A percentile compares a stretch with the other conserved stretches of the same genome.
phyloP scores from a whole-genome alignment of 1,140 invertebrate species.

The Drosophila asahinai region DNA sequence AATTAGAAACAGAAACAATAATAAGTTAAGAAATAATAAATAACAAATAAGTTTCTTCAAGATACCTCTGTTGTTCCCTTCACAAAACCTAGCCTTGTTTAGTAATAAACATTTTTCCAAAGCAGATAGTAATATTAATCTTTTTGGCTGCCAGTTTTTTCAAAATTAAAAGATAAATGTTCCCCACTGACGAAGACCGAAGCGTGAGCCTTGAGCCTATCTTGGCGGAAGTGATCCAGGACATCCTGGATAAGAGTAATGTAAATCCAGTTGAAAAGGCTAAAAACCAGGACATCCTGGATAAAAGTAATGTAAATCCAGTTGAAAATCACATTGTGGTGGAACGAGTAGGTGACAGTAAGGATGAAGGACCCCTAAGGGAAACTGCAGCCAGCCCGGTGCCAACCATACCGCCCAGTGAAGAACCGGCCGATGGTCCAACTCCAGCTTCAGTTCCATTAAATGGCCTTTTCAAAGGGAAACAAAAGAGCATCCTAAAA shows the following conservation, averaged over 20 bases:
- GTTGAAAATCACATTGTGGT: too few species aligned
- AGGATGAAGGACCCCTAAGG: too few species aligned
- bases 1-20: too few species aligned
- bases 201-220: conserved; percentile 11
- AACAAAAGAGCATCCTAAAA: background rate
- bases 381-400: background rate
- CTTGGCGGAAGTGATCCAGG: conserved; percentile 21
- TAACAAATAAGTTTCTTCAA: too few species aligned
- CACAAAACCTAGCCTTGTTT: background rate
- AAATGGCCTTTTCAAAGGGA: too few species aligned
- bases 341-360: conserved; percentile 12
- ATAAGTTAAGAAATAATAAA: too few species aligned
- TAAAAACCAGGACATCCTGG: conserved; percentile 24
- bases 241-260: conserved; percentile 17
- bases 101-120: background rate
- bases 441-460: background rate
- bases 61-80: background rate
- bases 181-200: background rate
- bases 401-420: too few species aligned
- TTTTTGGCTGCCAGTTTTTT: background rate
- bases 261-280: background rate
- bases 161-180: conserved; percentile 29
- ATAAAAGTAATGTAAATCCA: background rate
- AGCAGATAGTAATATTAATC: background rate
- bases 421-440: background rate